phyloP scores from a whole-genome alignment of 2,888 invertebrate species.

The Platerodrilus igneus region DNA sequence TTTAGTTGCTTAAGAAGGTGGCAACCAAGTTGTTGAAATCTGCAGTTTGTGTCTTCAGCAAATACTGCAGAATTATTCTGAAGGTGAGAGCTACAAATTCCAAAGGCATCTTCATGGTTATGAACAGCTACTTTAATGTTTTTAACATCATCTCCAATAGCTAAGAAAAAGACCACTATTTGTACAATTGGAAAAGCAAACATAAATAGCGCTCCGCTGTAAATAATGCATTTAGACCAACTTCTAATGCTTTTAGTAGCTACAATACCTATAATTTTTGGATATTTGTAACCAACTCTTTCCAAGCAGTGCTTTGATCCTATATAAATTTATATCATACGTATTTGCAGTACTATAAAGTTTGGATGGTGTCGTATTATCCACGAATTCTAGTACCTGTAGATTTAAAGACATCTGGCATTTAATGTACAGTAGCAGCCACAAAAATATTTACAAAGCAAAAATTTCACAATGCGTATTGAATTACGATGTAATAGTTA shows the following conservation, averaged over 20 bases:
- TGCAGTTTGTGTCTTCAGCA: neutral
- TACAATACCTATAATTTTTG: neutral
- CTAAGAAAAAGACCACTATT: neutral
- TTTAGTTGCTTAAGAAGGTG: neutral
- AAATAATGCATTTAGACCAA: slow-evolving; percentile 5
- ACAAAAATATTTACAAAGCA: too few species aligned
- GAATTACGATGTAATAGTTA: too few species aligned
- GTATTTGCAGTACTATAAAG: neutral
- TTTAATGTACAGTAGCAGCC: too few species aligned
- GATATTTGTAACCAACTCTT: neutral
- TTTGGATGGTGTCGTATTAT: too few species aligned
- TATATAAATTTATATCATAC: neutral
- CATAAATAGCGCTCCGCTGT: neutral
- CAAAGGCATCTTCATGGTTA: neutral
- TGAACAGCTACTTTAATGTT: neutral
- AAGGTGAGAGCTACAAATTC: neutral
- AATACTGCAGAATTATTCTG: neutral
- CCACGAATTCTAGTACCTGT: too few species aligned
- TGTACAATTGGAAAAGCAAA: neutral
- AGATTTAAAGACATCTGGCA: too few species aligned
- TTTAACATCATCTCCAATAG: neutral
- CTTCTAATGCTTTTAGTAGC: slow-evolving; percentile 2
- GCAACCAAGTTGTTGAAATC: neutral
- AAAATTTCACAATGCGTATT: too few species aligned
- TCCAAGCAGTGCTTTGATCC: neutral